These are phyloP conservation scores for Pterostichus madidus DNA, from an alignment of 2,888 invertebrate species.

Conservation along the genomic window DNA sequence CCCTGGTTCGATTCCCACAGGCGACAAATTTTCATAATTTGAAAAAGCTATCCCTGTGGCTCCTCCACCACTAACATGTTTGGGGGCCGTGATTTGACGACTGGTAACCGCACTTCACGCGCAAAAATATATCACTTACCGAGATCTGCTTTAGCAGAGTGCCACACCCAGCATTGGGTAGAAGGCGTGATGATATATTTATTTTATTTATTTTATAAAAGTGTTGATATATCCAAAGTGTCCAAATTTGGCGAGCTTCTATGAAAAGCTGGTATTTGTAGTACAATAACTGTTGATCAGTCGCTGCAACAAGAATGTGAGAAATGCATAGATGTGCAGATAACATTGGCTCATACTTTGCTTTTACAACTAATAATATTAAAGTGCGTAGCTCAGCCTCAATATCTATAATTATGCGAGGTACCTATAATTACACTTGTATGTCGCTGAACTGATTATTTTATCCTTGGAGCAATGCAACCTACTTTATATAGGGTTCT, in stretches of 20 bases:
- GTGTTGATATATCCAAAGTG: too few relatives aligned
- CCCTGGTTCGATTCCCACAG: too few relatives aligned
- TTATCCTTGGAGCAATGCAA: slow-evolving; percentile 20
- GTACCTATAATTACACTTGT: slow-evolving; percentile 30
- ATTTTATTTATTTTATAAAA: too few relatives aligned
- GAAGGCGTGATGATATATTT: too few relatives aligned
- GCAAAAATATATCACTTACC: too few relatives aligned
- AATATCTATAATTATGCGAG: slow-evolving; percentile 38
- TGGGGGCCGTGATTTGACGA: too few relatives aligned
- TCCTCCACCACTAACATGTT: too few relatives aligned
- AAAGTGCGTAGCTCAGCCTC: slow-evolving; percentile 30
- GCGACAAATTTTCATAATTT: too few relatives aligned
- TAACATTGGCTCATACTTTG: neutral
- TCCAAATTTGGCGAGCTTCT: slow-evolving; percentile 5
- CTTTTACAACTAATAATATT: slow-evolving; percentile 7
- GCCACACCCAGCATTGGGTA: too few relatives aligned
- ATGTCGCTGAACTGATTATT: slow-evolving; percentile 6
- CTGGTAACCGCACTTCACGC: too few relatives aligned
- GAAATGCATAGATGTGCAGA: neutral
- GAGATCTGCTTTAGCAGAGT: too few relatives aligned
- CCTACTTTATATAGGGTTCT: slow-evolving; percentile 5
- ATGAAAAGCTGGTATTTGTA: neutral
- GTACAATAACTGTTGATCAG: neutral
- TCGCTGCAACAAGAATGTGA: slow-evolving; percentile 13
- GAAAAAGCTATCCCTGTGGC: too few relatives aligned